A percentile compares a stretch with the other conserved stretches of the same genome.
These are phyloP conservation scores for Drosophila arizonae DNA, from an alignment of 1,140 invertebrate species.

Conservation along the genomic window DNA sequence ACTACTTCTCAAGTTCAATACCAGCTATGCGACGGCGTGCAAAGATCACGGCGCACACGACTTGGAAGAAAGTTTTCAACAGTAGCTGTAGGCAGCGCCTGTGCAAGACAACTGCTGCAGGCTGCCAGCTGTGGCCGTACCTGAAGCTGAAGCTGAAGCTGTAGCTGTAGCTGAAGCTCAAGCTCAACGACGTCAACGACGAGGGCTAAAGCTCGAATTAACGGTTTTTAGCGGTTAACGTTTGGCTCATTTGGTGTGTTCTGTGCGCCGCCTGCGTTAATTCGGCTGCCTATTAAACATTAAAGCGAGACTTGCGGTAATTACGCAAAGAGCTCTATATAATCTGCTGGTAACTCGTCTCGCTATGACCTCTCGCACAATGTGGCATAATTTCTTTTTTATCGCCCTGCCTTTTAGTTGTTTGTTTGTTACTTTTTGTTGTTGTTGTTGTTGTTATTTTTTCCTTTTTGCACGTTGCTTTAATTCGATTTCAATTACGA, in stretches of 20 bases:
- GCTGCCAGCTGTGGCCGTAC: background rate
- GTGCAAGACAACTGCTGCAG: slow-evolving; percentile 46
- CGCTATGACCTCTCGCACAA: slow-evolving; percentile 71
- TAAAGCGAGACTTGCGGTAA: slow-evolving; percentile 39
- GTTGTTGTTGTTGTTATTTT: slow-evolving; percentile 41
- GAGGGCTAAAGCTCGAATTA: slow-evolving; percentile 51
- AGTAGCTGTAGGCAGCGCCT: slow-evolving; percentile 28
- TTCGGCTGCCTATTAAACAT: slow-evolving; percentile 64
- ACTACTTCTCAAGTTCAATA: slow-evolving; percentile 58
- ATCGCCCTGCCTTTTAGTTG: slow-evolving; percentile 51
- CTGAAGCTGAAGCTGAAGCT: background rate
- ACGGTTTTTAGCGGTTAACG: slow-evolving; percentile 50
- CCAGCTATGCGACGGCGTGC: slow-evolving; percentile 49
- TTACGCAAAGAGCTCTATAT: slow-evolving; percentile 30
- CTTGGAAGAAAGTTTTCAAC: slow-evolving; percentile 62
- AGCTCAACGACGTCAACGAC: slow-evolving; percentile 6
- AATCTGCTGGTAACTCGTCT: slow-evolving; percentile 21
- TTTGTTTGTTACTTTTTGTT: slow-evolving; percentile 29
- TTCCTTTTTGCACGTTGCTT: slow-evolving; percentile 65
- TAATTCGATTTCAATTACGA: slow-evolving; percentile 80
- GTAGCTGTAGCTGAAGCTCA: background rate
- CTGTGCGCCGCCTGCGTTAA: slow-evolving; percentile 55
- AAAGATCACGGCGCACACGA: slow-evolving; percentile 52
- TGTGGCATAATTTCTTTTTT: slow-evolving; percentile 79
- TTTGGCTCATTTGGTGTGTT: slow-evolving; percentile 38